Conservation (phyloP, 2,888 invertebrate genomes). For the Pristionchus japonicus region DNA sequence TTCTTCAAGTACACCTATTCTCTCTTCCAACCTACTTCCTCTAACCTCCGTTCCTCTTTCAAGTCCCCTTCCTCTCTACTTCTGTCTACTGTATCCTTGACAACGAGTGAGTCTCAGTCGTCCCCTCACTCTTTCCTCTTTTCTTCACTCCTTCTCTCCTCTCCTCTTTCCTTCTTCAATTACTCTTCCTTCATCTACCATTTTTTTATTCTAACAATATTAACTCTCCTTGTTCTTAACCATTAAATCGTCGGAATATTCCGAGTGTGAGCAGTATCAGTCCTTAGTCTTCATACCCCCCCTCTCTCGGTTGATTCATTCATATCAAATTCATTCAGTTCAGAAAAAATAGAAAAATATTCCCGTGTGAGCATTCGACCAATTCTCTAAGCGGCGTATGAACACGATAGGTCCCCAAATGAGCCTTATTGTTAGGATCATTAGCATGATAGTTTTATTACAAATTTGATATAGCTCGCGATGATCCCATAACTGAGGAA, state of each 20-base stretch:
- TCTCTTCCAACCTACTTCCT: neutral
- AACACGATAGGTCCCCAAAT: no score
- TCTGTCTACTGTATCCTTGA: constrained; percentile 45
- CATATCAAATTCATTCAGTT: no score
- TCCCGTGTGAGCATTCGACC: no score
- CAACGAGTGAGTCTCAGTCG: constrained; percentile 40
- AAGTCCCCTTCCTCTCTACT: constrained; percentile 15
- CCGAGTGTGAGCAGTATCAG: no score
- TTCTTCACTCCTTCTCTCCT: no score
- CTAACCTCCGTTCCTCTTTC: neutral
- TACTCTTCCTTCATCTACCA: neutral
- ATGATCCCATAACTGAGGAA: neutral
- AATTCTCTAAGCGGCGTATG: no score
- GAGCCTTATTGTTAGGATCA: no score
- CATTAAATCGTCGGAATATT: neutral
- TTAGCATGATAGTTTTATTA: no score
- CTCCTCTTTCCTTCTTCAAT: constrained; percentile 1
- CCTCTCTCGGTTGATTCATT: no score
- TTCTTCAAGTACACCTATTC: constrained; percentile 8
- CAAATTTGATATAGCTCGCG: neutral
- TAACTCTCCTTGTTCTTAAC: neutral
- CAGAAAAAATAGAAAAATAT: no score
- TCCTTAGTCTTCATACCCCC: no score
- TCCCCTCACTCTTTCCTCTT: constrained; percentile 4
- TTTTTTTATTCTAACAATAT: constrained; percentile 21